Base-by-base conservation (phyloP, 1,140 invertebrate species). In the Bombus ignitus region DNA sequence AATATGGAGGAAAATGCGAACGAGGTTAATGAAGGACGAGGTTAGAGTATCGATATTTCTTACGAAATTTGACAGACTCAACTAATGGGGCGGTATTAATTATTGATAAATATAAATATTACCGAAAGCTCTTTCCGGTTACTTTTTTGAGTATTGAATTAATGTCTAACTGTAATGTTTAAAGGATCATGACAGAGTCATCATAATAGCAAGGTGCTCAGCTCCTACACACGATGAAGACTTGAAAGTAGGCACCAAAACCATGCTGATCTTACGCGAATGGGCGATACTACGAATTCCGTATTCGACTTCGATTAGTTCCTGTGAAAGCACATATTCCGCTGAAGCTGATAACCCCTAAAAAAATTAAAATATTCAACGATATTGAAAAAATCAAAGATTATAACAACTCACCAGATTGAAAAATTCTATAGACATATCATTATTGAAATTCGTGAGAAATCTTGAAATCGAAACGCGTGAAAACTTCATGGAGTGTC, bases 161-260 rank as follows among this genome's bases (percentile, higher is more conserved):
- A 47, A 73, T 22, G 2, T 74, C 32, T 37, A 47, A 82, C 9
- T 3, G 25, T 57, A 47, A 18, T 44, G 22, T 74, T 25, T 28
- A 13, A 39, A 84, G 88, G 68, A 44, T 35, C 10, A 35, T n/a
- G 76, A 89, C 3, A 90, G 88, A 59, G 9, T 90, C 2, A 88
- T 93, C 53, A 87, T 87, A 75, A 85, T 94, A 47, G 89, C 89
- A 35, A 92, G 91, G 82, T 92, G 91, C 71, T 70, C 88, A 3
- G 77, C 86, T 4, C 37, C 74, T 25, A 53, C 32, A 6, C 28
- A 47, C 15, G 28, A 62, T 12, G n/a, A 70, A 2, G 25, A 76
- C 44, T 35, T 92, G n/a, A 90, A 81, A 84, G 89, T 93, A 83
- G 92, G 92, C 12, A 91, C 93, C 3, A 92, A 88, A 83, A 93